Percentiles rank a stretch among this genome's conserved stretches.
phyloP scores from a whole-genome alignment of 2,888 invertebrate genomes.

The Anagyrus pseudococci region DNA sequence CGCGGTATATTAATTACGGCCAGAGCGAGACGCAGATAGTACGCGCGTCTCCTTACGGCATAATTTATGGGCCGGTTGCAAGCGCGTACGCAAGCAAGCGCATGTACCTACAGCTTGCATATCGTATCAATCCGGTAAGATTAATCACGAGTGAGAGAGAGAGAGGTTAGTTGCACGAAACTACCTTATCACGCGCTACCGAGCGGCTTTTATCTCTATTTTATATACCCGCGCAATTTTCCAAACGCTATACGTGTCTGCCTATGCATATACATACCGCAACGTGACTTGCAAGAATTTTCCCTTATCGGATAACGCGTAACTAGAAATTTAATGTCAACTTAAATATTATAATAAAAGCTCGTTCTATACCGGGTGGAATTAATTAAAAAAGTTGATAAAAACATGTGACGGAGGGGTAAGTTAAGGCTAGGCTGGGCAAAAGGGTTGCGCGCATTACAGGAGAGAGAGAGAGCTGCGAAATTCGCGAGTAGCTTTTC shows the following conservation, averaged over 20 bases:
- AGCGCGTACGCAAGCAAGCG: not conserved
- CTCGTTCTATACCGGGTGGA: not conserved
- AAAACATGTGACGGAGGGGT: not conserved
- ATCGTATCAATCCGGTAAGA: not conserved
- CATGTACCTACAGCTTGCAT: not conserved
- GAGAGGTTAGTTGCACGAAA: too few relatives aligned
- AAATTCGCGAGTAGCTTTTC: not conserved
- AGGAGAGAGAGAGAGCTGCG: not conserved
- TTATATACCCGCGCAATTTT: not conserved
- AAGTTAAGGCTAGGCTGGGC: too few relatives aligned
- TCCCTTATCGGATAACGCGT: not conserved
- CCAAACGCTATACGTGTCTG: too few relatives aligned
- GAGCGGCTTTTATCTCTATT: not conserved
- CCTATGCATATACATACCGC: too few relatives aligned
- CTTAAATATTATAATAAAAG: not conserved
- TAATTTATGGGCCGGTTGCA: constrained; percentile 54
- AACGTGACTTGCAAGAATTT: too few relatives aligned
- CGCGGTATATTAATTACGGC: constrained; percentile 51
- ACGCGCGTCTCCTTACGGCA: constrained; percentile 50
- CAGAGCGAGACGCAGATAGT: too few relatives aligned
- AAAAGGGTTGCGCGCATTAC: not conserved
- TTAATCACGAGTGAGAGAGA: not conserved
- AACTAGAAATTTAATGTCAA: not conserved
- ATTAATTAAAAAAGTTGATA: not conserved
- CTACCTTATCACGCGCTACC: not conserved